Evolutionary conservation across 2,113 vertebrate species (phyloP).

Genomic region (Zosterops pallidus): DNA sequence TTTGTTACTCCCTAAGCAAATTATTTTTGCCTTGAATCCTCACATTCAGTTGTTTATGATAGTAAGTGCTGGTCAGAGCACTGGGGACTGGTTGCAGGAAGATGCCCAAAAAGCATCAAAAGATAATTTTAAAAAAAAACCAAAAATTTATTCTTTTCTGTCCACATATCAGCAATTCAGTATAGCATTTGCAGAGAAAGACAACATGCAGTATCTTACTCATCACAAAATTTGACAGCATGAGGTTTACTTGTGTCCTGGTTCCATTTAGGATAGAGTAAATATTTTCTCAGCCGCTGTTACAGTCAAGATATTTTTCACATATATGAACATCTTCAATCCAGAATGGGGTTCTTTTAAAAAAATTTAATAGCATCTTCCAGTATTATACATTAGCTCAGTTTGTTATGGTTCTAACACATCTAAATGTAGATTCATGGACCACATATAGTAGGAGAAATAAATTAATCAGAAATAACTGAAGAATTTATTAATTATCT

Average conservation of each 20-base stretch:
- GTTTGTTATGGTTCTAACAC: background rate
- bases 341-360: background rate
- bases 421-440: background rate
- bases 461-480: background rate
- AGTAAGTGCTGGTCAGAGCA: background rate
- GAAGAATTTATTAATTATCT: background rate
- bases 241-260: background rate
- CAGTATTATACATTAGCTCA: background rate
- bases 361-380: background rate
- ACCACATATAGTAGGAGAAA: background rate
- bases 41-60: background rate
- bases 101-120: background rate
- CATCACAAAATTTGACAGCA: background rate
- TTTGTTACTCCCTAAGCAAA: background rate
- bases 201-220: background rate
- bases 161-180: accelerated
- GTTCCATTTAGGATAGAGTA: background rate
- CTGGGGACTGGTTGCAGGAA: background rate
- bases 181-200: background rate
- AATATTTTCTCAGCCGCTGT: background rate
- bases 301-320: background rate
- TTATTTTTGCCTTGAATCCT: background rate
- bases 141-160: background rate
- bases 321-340: background rate
- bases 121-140: background rate